Conservation (phyloP, 2,113 vertebrate species). For the Nothocercus nigrocapillus region DNA sequence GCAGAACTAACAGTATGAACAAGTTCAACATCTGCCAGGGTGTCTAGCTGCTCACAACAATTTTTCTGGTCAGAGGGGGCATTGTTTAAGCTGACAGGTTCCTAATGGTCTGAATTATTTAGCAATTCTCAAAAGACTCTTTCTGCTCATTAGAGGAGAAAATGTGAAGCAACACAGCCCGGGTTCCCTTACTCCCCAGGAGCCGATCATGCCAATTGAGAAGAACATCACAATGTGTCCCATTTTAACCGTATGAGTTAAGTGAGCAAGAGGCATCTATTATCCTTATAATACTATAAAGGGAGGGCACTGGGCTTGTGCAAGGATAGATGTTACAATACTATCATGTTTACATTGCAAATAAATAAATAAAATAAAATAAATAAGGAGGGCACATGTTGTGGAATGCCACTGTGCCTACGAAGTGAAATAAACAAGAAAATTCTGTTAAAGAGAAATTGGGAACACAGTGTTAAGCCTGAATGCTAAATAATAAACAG, state of each 20-base stretch:
- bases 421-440: not conserved
- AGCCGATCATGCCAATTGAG: conserved; percentile 59
- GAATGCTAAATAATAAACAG: not conserved
- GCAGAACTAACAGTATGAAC: conserved; percentile 51
- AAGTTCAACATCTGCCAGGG: conserved; percentile 72
- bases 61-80: conserved; percentile 49
- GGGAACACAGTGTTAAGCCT: not conserved
- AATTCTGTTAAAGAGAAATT: not conserved
- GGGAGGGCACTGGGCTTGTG: not conserved
- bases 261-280: conserved; percentile 24
- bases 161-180: not conserved
- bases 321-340: not conserved
- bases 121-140: conserved; percentile 67
- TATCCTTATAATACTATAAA: not conserved
- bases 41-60: conserved; percentile 50
- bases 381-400: not conserved
- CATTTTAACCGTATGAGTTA: conserved; percentile 46
- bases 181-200: not conserved
- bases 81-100: conserved; percentile 72
- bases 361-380: not conserved
- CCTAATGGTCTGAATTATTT: conserved; percentile 72
- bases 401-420: not conserved
- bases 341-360: not conserved
- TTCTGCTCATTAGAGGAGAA: conserved; percentile 52
- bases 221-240: conserved; percentile 51